A percentile compares a stretch with the other conserved stretches of the same genome.
Evolutionary conservation across 2,888 invertebrate genomes (phyloP).

Genomic region (Sinodicranocentrus sp.): DNA sequence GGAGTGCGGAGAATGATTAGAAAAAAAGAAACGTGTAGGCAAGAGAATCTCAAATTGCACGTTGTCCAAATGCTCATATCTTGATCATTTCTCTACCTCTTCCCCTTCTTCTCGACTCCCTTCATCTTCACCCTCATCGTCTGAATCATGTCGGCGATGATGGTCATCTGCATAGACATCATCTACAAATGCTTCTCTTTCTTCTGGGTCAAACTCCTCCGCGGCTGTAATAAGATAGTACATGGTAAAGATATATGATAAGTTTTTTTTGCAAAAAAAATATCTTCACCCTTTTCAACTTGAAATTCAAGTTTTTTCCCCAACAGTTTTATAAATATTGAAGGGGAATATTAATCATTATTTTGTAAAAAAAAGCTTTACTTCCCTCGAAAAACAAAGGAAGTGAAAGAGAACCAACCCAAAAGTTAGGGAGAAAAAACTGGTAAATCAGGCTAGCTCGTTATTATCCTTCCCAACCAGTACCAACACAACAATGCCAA

Average conservation of each 20-base stretch:
- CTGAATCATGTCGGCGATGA: constrained; percentile 38
- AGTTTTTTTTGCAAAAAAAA: constrained; percentile 5
- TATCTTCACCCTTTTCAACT: constrained; percentile 17
- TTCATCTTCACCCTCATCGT: constrained; percentile 30
- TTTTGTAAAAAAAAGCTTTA: background rate
- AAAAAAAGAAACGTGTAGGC: no score
- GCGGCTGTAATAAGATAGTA: constrained; percentile 51
- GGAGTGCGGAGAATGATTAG: no score
- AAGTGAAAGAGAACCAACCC: constrained; percentile 13
- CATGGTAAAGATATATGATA: constrained; percentile 12
- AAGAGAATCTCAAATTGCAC: background rate
- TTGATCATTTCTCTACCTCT: background rate
- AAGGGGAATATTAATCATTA: constrained; percentile 16
- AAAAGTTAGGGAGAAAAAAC: constrained; percentile 47
- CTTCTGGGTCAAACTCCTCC: constrained; percentile 67
- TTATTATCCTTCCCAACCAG: constrained; percentile 16
- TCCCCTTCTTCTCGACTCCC: background rate
- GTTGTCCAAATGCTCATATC: background rate
- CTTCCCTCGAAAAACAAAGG: constrained; percentile 44
- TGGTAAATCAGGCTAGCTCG: constrained; percentile 52
- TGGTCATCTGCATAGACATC: constrained; percentile 58
- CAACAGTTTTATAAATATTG: constrained; percentile 5
- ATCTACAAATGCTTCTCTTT: constrained; percentile 63
- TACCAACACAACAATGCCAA: constrained; percentile 24
- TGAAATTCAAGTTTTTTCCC: constrained; percentile 33